Conservation (phyloP, 1,140 invertebrate genomes). For the Geopemphigus sp. region DNA sequence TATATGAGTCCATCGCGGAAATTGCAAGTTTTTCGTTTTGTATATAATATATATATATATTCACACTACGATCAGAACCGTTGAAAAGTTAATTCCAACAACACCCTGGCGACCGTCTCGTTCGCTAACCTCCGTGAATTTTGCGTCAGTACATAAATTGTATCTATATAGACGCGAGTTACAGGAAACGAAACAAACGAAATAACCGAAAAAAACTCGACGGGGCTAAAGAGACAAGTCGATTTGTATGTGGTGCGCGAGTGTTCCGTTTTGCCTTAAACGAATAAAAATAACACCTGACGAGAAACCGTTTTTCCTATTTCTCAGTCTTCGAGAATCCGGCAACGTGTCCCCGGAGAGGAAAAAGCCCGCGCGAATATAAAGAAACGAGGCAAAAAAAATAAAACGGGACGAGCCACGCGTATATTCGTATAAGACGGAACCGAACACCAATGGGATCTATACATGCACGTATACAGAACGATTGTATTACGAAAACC, state of each 20-base stretch:
- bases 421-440: not conserved
- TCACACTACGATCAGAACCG: too few relatives aligned
- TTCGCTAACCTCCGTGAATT: too few relatives aligned
- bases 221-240: not conserved
- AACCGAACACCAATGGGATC: not conserved
- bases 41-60: too few relatives aligned
- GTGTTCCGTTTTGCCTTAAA: not conserved
- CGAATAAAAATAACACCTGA: constrained; percentile 16
- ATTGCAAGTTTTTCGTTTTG: too few relatives aligned
- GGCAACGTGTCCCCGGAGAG: constrained; percentile 20
- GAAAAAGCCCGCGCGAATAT: too few relatives aligned
- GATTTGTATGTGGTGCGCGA: not conserved
- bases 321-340: not conserved
- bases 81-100: too few relatives aligned
- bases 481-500: too few relatives aligned
- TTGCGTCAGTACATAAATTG: too few relatives aligned
- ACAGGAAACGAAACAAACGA: too few relatives aligned
- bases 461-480: too few relatives aligned
- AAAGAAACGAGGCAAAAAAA: not conserved
- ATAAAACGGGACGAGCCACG: not conserved
- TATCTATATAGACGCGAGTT: not conserved
- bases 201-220: constrained; percentile 16
- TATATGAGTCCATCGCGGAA: too few relatives aligned
- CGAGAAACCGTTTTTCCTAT: constrained; percentile 35
- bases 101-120: too few relatives aligned